Conservation (phyloP, 2,797 vertebrate species). For the Tenualosa ilisha region DNA sequence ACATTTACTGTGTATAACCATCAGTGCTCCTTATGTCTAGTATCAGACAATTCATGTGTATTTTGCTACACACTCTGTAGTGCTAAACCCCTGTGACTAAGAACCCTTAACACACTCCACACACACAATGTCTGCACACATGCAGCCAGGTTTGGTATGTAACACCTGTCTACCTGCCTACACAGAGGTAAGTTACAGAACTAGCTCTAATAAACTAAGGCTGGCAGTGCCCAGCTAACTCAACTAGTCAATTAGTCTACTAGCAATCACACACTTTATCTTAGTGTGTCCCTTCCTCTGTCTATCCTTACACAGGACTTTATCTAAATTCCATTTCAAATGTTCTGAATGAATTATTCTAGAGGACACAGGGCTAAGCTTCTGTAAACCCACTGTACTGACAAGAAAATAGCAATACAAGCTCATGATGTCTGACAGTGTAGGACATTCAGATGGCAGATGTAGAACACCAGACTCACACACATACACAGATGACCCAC, state of each 20-base stretch:
- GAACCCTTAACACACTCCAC: neutral
- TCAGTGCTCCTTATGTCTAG: neutral
- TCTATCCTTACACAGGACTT: neutral
- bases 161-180: neutral
- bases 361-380: neutral
- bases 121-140: conserved; percentile 17
- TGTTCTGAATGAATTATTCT: neutral
- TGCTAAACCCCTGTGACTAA: neutral
- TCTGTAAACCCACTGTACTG: too few relatives aligned
- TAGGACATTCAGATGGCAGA: conserved; percentile 16
- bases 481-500: neutral
- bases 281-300: neutral
- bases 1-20: too few relatives aligned
- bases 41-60: neutral
- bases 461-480: neutral
- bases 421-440: neutral
- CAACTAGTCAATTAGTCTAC: too few relatives aligned
- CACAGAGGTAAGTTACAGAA: too few relatives aligned
- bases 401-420: neutral
- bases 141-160: too few relatives aligned
- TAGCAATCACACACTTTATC: too few relatives aligned
- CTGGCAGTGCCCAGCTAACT: too few relatives aligned
- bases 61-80: neutral
- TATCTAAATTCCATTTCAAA: neutral
- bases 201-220: too few relatives aligned